A percentile compares a stretch with the other conserved stretches of the same genome.
phyloP scores from a whole-genome alignment of 2,113 vertebrate species.

The Dicrurus megarhynchus region DNA sequence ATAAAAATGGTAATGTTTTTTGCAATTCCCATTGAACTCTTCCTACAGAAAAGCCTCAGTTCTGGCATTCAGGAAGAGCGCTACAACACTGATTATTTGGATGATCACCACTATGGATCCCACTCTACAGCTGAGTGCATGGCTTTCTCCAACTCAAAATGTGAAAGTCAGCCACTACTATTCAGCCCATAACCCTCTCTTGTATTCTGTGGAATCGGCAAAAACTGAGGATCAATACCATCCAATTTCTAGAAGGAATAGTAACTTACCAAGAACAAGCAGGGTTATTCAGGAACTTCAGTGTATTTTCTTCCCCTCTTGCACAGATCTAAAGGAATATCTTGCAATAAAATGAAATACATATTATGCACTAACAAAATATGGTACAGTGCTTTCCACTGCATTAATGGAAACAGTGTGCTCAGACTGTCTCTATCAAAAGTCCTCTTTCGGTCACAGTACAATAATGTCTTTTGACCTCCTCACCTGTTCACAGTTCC shows the following conservation, averaged over 20 bases:
- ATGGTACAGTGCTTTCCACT: neutral
- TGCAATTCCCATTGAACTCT: neutral
- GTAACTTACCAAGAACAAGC: neutral
- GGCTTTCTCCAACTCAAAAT: neutral
- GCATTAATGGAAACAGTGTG: neutral
- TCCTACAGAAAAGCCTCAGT: neutral
- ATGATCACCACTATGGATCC: neutral
- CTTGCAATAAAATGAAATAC: neutral
- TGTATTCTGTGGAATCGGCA: neutral
- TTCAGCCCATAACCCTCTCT: neutral
- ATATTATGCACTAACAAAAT: neutral
- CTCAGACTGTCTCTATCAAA: neutral
- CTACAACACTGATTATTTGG: neutral
- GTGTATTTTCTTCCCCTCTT: neutral
- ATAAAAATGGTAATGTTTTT: neutral
- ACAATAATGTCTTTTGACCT: neutral
- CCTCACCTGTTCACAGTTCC: neutral
- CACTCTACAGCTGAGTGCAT: neutral
- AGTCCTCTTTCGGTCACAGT: neutral
- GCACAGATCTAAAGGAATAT: neutral
- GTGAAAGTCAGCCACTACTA: neutral
- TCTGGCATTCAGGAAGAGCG: neutral
- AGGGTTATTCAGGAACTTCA: neutral
- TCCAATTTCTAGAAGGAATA: neutral
- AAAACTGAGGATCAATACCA: neutral